These are phyloP conservation scores for Trissolcus japonicus DNA, from an alignment of 2,888 invertebrate genomes.

Conservation along the genomic window DNA sequence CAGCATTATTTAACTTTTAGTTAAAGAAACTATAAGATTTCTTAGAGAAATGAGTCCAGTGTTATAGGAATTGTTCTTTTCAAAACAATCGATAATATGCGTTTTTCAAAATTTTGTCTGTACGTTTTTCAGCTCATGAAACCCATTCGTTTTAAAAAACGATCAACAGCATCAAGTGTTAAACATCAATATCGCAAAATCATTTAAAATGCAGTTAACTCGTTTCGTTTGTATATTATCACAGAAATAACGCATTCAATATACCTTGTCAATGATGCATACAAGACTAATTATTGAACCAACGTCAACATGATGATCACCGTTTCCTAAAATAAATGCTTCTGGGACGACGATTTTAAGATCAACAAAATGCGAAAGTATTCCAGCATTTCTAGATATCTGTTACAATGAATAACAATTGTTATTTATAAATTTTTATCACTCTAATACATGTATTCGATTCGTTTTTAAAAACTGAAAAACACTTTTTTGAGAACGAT, in stretches of 20 bases:
- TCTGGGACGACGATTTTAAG: conserved; percentile 92
- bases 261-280: conserved; percentile 93
- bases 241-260: not conserved
- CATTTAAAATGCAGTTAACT: no score
- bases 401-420: not conserved
- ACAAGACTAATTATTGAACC: conserved; percentile 93
- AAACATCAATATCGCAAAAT: no score
- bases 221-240: no score
- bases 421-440: not conserved
- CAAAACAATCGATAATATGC: no score
- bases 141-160: not conserved
- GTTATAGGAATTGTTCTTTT: no score
- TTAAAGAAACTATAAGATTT: no score
- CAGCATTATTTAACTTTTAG: no score
- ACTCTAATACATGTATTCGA: not conserved
- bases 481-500: no score
- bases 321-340: conserved; percentile 89
- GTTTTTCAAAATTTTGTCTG: no score
- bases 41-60: no score
- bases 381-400: conserved; percentile 87
- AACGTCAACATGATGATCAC: conserved; percentile 92
- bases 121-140: not conserved
- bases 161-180: no score
- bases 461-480: no score
- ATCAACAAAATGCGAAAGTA: conserved; percentile 91